Percentiles rank a stretch among this genome's conserved stretches.
phyloP scores from a whole-genome alignment of 1,140 invertebrate genomes.

The Calliphora vicina region DNA sequence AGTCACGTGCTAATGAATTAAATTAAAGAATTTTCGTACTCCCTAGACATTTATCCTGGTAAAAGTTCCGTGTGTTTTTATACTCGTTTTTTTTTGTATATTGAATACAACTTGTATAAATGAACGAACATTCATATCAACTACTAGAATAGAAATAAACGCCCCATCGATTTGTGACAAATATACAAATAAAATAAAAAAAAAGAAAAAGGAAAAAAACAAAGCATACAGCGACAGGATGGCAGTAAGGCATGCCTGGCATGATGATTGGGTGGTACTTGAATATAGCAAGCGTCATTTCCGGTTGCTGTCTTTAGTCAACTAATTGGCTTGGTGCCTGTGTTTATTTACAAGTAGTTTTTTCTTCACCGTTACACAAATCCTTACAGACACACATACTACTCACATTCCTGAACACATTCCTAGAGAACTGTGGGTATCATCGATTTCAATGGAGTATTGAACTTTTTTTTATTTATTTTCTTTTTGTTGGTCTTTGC shows the following conservation, averaged over 20 bases:
- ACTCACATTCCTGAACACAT: neutral
- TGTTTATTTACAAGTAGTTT: conserved; percentile 22
- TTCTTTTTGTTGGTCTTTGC: neutral
- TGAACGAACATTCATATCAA: too few relatives aligned
- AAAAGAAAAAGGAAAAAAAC: neutral
- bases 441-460: neutral
- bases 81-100: neutral
- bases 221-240: neutral
- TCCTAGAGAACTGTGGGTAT: neutral
- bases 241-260: conserved; percentile 7
- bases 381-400: neutral
- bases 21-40: conserved; percentile 23
- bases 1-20: conserved; percentile 33
- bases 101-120: too few relatives aligned
- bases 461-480: neutral
- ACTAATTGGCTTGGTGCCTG: conserved; percentile 30
- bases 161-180: conserved; percentile 21
- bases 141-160: neutral
- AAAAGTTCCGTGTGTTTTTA: neutral
- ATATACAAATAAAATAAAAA: neutral
- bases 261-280: conserved; percentile 10
- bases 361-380: neutral
- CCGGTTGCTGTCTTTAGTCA: conserved; percentile 26
- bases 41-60: conserved; percentile 8
- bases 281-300: conserved; percentile 25